These are phyloP conservation scores for Podargus strigoides DNA, from an alignment of 2,797 vertebrate genomes.

Conservation along the genomic window DNA sequence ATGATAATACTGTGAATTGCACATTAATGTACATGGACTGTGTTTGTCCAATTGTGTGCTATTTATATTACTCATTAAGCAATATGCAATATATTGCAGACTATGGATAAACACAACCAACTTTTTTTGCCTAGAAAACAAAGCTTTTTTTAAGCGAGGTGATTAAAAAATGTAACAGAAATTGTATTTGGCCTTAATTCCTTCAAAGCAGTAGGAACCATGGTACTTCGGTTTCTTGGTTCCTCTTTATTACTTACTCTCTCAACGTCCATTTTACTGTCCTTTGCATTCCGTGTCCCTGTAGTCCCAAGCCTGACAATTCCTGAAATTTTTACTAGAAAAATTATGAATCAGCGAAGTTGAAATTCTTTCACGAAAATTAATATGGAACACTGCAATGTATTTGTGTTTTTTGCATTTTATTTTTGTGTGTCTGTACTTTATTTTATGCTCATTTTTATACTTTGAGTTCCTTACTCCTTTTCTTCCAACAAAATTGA, in stretches of 20 bases:
- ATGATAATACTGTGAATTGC: not conserved
- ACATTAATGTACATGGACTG: not conserved
- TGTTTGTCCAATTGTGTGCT: not conserved
- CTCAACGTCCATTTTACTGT: not conserved
- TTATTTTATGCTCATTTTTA: not conserved
- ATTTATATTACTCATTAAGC: not conserved
- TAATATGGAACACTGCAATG: not conserved
- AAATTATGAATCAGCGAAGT: not conserved
- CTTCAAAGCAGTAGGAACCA: not conserved
- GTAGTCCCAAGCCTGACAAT: not conserved
- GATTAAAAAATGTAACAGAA: not conserved
- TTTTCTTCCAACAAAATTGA: not conserved
- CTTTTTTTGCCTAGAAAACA: not conserved
- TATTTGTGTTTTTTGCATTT: not conserved
- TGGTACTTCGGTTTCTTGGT: not conserved
- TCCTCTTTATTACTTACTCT: not conserved
- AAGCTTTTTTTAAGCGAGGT: not conserved
- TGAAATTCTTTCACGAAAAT: constrained; percentile 1
- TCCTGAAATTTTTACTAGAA: not conserved
- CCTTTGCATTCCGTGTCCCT: not conserved
- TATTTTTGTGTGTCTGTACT: not conserved
- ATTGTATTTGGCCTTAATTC: not conserved
- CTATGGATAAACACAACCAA: not conserved
- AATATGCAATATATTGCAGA: not conserved
- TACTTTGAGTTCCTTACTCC: not conserved